Percentiles rank a stretch among this genome's conserved stretches.
Conservation (phyloP, 2,113 vertebrate species). For the Amphilophus citrinellus region DNA sequence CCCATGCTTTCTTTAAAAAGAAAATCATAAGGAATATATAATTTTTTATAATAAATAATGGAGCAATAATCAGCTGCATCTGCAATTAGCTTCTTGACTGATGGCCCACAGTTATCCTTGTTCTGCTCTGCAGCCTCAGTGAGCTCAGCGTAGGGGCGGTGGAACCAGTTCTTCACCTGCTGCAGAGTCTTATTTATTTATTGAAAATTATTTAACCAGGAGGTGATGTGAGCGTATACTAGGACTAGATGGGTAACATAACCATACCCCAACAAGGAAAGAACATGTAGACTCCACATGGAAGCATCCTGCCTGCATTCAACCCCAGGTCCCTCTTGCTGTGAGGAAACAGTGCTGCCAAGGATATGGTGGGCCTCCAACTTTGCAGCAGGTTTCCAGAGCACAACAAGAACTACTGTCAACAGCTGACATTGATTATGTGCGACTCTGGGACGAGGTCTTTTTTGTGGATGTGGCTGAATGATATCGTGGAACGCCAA, state of each 20-base stretch:
- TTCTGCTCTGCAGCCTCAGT: background rate
- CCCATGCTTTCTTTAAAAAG: background rate
- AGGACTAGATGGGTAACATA: rapidly evolving
- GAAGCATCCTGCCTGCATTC: background rate
- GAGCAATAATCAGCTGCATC: slow-evolving; percentile 4
- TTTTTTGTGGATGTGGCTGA: background rate
- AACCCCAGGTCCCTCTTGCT: background rate
- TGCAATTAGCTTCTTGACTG: background rate
- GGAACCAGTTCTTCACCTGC: background rate
- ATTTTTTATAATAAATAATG: background rate
- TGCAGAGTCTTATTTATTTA: background rate
- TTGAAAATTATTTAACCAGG: background rate
- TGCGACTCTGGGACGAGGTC: background rate
- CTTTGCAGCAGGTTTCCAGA: background rate
- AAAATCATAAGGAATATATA: background rate
- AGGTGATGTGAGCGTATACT: no score
- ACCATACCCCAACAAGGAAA: background rate
- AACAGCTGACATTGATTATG: background rate
- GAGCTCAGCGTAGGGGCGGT: rapidly evolving
- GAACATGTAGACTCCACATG: background rate
- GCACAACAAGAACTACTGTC: background rate
- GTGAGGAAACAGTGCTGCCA: background rate
- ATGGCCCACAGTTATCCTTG: background rate
- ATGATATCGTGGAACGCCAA: background rate
- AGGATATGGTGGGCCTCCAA: no score